Conservation (phyloP, 2,797 vertebrate species). For the Acridotheres tristis region DNA sequence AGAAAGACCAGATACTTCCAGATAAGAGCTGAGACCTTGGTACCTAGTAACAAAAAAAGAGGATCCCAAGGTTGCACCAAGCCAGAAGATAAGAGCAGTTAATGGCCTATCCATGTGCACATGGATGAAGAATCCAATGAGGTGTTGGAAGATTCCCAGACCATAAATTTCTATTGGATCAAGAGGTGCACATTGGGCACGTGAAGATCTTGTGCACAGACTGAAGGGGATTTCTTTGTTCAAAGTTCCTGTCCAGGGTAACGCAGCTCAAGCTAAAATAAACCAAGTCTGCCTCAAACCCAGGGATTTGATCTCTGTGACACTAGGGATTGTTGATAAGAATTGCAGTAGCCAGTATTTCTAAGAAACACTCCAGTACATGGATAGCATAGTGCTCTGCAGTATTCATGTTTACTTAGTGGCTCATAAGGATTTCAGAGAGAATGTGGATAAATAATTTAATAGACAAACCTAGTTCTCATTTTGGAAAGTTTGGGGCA, state of each 20-base stretch:
- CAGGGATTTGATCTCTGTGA: not conserved
- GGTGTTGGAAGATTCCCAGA: not conserved
- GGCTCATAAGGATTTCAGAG: not conserved
- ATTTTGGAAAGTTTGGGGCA: not conserved
- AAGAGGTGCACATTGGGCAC: fast-evolving
- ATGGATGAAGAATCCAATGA: not conserved
- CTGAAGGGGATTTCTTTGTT: not conserved
- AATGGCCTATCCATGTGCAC: not conserved
- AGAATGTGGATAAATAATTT: not conserved
- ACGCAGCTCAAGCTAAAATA: not conserved
- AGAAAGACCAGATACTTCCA: not conserved
- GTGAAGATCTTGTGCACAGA: not conserved
- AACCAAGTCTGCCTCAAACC: not conserved
- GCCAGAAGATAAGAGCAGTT: not conserved
- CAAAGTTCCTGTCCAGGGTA: not conserved
- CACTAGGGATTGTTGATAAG: not conserved
- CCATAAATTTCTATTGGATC: not conserved
- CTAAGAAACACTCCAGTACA: fast-evolving
- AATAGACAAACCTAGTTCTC: not conserved
- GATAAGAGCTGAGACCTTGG: not conserved
- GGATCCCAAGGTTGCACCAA: not conserved
- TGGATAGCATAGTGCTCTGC: not conserved
- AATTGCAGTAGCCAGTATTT: not conserved
- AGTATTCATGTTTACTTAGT: not conserved
- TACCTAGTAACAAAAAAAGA: not conserved